Percentiles rank a stretch among this genome's conserved stretches.
Evolutionary conservation across 2,888 invertebrate genomes (phyloP).

Genomic region (Argyresthia albistria): DNA sequence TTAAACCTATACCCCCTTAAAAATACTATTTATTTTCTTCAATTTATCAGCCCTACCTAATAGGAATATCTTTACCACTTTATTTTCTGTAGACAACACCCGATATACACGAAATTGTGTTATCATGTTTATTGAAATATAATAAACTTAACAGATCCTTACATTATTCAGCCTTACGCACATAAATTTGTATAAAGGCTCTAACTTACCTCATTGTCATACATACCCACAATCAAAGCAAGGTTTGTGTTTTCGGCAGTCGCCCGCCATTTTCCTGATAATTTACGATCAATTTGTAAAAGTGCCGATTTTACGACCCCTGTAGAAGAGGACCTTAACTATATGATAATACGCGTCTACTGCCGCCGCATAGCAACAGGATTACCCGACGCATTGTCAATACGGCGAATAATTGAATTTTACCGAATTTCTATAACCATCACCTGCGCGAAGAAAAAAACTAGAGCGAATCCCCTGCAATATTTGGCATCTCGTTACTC

Average conservation of each 20-base stretch:
- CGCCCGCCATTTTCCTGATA: conserved; percentile 33
- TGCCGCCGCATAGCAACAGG: conserved; percentile 33
- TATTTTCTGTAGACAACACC: too few species aligned
- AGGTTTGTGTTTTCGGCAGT: conserved; percentile 26
- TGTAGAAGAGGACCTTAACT: conserved; percentile 1
- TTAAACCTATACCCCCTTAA: too few species aligned
- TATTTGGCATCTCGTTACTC: conserved; percentile 61
- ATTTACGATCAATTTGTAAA: conserved; percentile 61
- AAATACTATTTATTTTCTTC: too few species aligned
- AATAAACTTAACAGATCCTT: too few species aligned
- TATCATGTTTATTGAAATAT: too few species aligned
- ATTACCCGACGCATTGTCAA: conserved; percentile 50
- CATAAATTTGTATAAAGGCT: background rate
- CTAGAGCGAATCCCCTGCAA: conserved; percentile 38
- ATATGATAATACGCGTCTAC: conserved; percentile 10
- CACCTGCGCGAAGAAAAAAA: conserved; percentile 55
- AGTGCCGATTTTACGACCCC: conserved; percentile 30
- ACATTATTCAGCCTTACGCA: too few species aligned
- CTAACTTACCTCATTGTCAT: background rate
- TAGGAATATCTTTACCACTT: too few species aligned
- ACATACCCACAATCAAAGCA: conserved; percentile 13
- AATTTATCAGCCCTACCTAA: too few species aligned
- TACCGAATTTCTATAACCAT: conserved; percentile 51
- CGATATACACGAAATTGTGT: too few species aligned
- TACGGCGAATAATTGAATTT: conserved; percentile 58